Evolutionary conservation across 2,888 invertebrate species (phyloP).

Genomic region (Griposia aprilina): DNA sequence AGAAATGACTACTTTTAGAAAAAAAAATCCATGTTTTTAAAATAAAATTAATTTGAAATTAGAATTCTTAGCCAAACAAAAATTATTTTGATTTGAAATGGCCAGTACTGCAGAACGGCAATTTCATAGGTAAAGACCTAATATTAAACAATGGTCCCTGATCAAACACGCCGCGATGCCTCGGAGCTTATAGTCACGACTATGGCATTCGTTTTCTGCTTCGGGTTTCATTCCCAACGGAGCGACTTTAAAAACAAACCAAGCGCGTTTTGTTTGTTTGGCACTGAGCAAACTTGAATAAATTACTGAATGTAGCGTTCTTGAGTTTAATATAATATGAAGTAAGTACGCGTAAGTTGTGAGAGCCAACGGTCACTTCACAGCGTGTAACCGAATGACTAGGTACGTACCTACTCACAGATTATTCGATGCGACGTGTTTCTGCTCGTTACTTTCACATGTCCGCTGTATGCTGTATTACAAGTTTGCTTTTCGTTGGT

Average conservation of each 20-base stretch:
- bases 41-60: too few species aligned
- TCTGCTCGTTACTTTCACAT: background rate
- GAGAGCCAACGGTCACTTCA: background rate
- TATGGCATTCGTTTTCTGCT: conserved; percentile 7
- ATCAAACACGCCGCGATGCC: conserved; percentile 28
- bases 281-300: conserved; percentile 11
- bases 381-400: background rate
- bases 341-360: background rate
- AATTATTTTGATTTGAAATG: too few species aligned
- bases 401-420: background rate
- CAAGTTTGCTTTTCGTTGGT: background rate
- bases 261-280: conserved; percentile 15
- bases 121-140: too few species aligned
- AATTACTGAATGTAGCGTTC: conserved; percentile 12
- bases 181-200: background rate
- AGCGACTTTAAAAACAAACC: conserved; percentile 4
- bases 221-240: background rate
- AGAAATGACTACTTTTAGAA: too few species aligned
- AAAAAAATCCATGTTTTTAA: too few species aligned
- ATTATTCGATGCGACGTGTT: background rate
- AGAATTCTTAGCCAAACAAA: too few species aligned
- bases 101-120: too few species aligned
- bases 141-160: conserved; percentile 28
- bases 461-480: conserved; percentile 1
- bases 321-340: background rate